Base-by-base conservation (phyloP, 1,140 invertebrate species). In the Druon quercuslanigerum region DNA sequence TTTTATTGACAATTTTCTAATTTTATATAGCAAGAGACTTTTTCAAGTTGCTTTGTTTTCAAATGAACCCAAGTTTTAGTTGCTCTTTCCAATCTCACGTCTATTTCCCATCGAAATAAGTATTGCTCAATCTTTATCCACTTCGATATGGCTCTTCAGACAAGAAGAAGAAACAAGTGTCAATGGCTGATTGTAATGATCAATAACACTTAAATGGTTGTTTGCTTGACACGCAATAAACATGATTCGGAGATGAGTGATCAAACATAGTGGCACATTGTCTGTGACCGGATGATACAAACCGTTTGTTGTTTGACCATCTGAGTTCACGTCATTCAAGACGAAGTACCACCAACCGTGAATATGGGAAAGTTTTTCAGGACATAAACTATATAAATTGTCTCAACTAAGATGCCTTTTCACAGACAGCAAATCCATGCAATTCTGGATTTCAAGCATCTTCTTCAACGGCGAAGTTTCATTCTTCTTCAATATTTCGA, bases 71-170 rank as follows among this genome's bases (percentile, higher is more conserved):
- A 46, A 46, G 8, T 46, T 46, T 46, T 46, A 46, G 25, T 33
- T n/a, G 25, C 13, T 25, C 13, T 20, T 57, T 33, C 14, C 14
- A 4, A 5, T 33, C 11, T 40, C 57, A 33, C 40, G 2, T 20
- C 20, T 13, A 9, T 60, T 33, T 13, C 11, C 25, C 4, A 25
- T 25, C 17, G 9, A 7, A 60, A 33, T 60, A 56, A 56, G 5
- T 40, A 40, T 66, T 40, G 40, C 33, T 40, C 25, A 40, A 40
- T 66, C 16, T 13, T 66, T 66, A 66, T 33, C 20, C 60, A 40
- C 60, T 66, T 66, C 9, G 33, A 66, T 33, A 66, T 40, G 60
- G 60, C 25, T 66, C 60, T 66, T 66, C 16, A 66, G n/a, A 46
- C 33, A 66, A 66, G 20, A 66, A 66, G 20, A 66, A 66, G 60